Percentiles rank a stretch among this genome's conserved stretches.
These are phyloP conservation scores for Chloroceryle inda DNA, from an alignment of 2,797 vertebrate species.

Conservation along the genomic window DNA sequence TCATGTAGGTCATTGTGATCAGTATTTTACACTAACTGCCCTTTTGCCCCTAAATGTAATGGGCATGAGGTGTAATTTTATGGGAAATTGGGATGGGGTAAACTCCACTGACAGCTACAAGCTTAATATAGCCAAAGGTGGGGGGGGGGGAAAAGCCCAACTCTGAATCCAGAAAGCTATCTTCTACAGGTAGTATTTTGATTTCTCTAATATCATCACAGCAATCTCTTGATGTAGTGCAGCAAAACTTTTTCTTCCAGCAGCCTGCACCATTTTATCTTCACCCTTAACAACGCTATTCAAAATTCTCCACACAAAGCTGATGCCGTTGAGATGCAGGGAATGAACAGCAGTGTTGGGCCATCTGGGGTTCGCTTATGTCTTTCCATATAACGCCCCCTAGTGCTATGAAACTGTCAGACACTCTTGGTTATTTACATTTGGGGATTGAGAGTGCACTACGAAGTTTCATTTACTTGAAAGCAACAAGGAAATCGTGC, in stretches of 20 bases:
- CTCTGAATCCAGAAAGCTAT: conserved; percentile 12
- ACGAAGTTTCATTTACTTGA: neutral
- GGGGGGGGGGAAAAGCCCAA: neutral
- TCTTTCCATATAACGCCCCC: conserved; percentile 73
- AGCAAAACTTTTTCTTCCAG: neutral
- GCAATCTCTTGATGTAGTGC: neutral
- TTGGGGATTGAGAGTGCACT: neutral
- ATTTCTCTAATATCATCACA: neutral
- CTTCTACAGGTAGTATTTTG: neutral
- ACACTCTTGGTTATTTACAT: accelerated
- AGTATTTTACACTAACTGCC: neutral
- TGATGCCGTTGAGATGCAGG: neutral
- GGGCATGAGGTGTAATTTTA: neutral
- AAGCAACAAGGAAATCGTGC: neutral
- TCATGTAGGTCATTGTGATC: neutral
- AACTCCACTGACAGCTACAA: neutral
- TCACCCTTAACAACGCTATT: conserved; percentile 1
- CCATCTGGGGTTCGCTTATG: accelerated
- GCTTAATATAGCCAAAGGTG: conserved; percentile 12
- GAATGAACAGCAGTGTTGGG: neutral
- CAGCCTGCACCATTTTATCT: conserved; percentile 21
- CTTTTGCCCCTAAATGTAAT: neutral
- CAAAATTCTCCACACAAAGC: neutral
- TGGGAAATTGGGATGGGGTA: neutral
- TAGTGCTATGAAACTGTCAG: conserved; percentile 23